phyloP scores from a whole-genome alignment of 2,797 vertebrate species.

The Cossypha caffra region DNA sequence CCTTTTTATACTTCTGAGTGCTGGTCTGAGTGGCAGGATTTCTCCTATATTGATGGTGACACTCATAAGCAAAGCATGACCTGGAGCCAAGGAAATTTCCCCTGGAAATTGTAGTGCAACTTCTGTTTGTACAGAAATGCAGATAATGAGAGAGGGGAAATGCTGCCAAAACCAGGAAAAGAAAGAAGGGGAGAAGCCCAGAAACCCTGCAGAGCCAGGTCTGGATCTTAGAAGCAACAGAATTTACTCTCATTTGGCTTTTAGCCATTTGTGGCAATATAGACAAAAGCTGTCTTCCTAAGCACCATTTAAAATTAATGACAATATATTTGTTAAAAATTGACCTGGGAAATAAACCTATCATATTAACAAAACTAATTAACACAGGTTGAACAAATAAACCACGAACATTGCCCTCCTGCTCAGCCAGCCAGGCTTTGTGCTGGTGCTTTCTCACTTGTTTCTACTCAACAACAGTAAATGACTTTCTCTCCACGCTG shows the following conservation, averaged over 20 bases:
- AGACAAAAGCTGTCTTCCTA: not conserved
- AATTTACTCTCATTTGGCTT: not conserved
- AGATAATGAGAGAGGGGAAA: not conserved
- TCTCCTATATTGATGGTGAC: not conserved
- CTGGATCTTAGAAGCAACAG: not conserved
- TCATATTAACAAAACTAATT: not conserved
- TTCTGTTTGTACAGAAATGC: not conserved
- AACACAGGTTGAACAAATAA: not conserved
- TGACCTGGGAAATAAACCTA: not conserved
- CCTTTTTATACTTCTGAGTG: not conserved
- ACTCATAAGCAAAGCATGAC: not conserved
- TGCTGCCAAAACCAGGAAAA: not conserved
- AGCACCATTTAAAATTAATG: not conserved
- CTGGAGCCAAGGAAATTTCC: not conserved
- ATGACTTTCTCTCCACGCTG: rapidly evolving
- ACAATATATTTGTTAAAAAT: not conserved
- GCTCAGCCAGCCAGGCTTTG: not conserved
- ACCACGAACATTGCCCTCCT: not conserved
- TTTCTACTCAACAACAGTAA: not conserved
- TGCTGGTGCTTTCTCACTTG: rapidly evolving
- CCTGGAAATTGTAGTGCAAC: not conserved
- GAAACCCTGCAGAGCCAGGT: not conserved
- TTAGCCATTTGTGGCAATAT: not conserved
- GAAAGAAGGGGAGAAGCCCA: not conserved
- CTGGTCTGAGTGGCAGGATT: not conserved